A percentile compares a stretch with the other conserved stretches of the same genome.
These are phyloP conservation scores for Chromobotia macracanthus DNA, from an alignment of 2,797 vertebrate genomes.

Conservation along the genomic window DNA sequence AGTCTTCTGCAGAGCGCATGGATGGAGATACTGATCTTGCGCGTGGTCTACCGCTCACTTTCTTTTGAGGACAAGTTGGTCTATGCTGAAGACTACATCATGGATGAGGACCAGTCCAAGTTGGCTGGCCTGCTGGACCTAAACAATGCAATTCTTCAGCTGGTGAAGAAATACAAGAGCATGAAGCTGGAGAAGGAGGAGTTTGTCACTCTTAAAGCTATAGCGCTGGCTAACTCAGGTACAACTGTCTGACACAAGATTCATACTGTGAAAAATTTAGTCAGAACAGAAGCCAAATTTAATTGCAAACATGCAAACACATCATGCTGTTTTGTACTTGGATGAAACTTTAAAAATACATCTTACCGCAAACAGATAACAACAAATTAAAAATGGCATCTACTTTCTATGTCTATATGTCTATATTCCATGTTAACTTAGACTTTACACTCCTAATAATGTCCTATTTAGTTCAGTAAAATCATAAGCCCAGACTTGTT, in stretches of 20 bases:
- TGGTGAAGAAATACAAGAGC: slow-evolving; percentile 97
- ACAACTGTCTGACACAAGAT: slow-evolving; percentile 7
- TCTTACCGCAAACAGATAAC: too few relatives aligned
- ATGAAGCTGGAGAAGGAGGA: slow-evolving; percentile 99
- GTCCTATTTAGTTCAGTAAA: too few relatives aligned
- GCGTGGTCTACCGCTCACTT: slow-evolving; percentile 96
- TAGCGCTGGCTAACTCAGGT: slow-evolving; percentile 99
- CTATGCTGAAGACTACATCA: slow-evolving; percentile 99
- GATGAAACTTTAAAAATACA: too few relatives aligned
- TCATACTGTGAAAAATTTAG: not conserved
- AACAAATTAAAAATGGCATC: too few relatives aligned
- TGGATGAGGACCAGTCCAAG: slow-evolving; percentile 99
- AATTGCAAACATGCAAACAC: too few relatives aligned
- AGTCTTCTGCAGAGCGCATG: slow-evolving; percentile 98
- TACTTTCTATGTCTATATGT: too few relatives aligned
- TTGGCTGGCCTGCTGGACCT: slow-evolving; percentile 95
- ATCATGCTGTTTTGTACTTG: too few relatives aligned
- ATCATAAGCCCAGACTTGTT: too few relatives aligned
- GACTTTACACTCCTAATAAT: too few relatives aligned
- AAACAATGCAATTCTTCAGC: slow-evolving; percentile 97
- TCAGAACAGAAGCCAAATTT: too few relatives aligned
- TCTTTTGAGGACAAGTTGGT: slow-evolving; percentile 98
- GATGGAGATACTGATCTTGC: slow-evolving; percentile 99
- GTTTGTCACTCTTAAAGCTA: slow-evolving; percentile 98
- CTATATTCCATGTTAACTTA: too few relatives aligned